Evolutionary conservation across 2,113 vertebrate species (phyloP).

Genomic region (Poecile atricapillus): DNA sequence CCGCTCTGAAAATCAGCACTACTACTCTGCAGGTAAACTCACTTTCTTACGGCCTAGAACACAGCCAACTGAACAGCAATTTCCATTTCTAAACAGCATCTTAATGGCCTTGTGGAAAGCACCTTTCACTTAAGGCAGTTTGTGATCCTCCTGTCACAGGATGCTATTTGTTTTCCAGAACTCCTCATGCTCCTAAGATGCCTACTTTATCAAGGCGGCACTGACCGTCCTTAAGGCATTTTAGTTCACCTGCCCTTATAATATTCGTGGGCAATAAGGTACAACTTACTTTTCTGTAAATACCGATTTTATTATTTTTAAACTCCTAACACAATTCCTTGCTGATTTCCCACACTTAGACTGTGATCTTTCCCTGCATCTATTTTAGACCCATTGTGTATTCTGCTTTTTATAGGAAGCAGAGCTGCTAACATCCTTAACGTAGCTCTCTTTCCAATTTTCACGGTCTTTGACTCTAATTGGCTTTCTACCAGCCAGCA

Average conservation of each 20-base stretch:
- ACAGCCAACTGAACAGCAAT: accelerated
- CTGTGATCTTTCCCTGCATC: background rate
- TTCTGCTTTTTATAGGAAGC: background rate
- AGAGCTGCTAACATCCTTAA: background rate
- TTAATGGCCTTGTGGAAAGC: background rate
- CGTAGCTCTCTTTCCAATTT: background rate
- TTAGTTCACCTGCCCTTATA: background rate
- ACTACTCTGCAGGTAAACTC: background rate
- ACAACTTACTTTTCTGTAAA: background rate
- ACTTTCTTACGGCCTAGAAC: background rate
- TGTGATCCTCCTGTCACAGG: background rate
- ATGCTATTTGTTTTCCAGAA: background rate
- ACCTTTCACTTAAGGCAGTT: background rate
- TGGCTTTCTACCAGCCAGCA: background rate
- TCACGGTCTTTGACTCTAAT: background rate
- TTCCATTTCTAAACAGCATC: background rate
- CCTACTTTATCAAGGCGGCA: background rate
- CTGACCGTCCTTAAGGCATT: background rate
- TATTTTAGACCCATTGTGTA: background rate
- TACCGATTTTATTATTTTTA: accelerated
- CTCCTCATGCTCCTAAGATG: background rate
- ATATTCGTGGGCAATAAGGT: background rate
- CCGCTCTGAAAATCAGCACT: accelerated
- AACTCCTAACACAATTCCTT: background rate
- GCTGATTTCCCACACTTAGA: background rate